Conservation (phyloP, 2,113 vertebrate genomes). For the Aspiorhynchus laticeps region DNA sequence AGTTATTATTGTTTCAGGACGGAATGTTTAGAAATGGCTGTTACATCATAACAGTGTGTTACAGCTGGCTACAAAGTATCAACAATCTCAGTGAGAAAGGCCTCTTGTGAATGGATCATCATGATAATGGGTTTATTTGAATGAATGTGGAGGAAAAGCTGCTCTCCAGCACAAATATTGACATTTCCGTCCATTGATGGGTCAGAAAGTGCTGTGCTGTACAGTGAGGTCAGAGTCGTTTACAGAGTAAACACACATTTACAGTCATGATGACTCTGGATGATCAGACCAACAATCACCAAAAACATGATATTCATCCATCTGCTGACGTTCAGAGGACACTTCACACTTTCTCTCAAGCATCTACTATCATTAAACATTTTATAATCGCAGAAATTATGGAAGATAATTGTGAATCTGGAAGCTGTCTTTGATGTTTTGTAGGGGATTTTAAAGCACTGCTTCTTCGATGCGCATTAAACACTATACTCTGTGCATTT, state of each 20-base stretch:
- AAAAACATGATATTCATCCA: neutral
- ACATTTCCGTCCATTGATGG: slow-evolving; percentile 60
- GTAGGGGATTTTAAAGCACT: too few species aligned
- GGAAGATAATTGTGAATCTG: neutral
- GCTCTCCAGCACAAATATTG: slow-evolving; percentile 74
- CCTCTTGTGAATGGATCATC: slow-evolving; percentile 30
- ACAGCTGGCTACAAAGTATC: neutral
- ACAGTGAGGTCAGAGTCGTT: slow-evolving; percentile 33
- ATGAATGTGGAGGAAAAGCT: slow-evolving; percentile 64
- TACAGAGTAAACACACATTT: slow-evolving; percentile 46
- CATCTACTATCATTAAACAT: neutral
- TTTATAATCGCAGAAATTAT: neutral
- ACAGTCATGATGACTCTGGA: neutral
- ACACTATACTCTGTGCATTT: neutral
- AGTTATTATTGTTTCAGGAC: neutral
- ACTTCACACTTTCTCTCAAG: neutral
- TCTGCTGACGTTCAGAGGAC: neutral
- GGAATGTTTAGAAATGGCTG: neutral
- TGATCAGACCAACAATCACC: neutral
- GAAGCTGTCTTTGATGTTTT: neutral
- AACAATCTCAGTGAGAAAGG: slow-evolving; percentile 13
- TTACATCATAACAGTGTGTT: neutral
- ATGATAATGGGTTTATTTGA: slow-evolving; percentile 74
- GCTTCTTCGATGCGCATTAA: neutral
- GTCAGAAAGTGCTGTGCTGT: slow-evolving; percentile 54